Evolutionary conservation across 2,888 invertebrate species (phyloP).

Genomic region (Cephonodes hylas): DNA sequence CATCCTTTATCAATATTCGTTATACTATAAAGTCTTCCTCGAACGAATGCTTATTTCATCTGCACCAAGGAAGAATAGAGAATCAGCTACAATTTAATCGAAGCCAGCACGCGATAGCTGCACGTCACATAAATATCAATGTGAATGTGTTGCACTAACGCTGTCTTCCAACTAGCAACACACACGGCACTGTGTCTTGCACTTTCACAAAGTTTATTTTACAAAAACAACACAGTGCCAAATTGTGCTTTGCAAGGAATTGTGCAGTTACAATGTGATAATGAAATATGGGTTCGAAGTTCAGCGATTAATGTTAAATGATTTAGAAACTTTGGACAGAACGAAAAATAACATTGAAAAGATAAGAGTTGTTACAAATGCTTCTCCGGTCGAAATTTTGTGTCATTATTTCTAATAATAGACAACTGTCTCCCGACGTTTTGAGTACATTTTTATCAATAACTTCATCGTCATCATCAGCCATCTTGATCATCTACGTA

Average conservation of each 20-base stretch:
- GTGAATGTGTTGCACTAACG: neutral
- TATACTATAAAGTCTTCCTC: too few relatives aligned
- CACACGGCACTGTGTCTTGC: neutral
- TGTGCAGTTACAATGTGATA: neutral
- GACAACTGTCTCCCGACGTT: too few relatives aligned
- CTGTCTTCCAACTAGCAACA: neutral
- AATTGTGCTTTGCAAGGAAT: neutral
- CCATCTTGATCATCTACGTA: too few relatives aligned
- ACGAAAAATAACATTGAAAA: neutral
- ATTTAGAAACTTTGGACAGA: neutral
- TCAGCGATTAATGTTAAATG: neutral
- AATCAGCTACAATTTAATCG: neutral
- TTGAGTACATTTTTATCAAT: too few relatives aligned
- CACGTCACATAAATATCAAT: conserved; percentile 1
- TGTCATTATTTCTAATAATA: too few relatives aligned
- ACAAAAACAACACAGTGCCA: neutral
- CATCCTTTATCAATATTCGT: too few relatives aligned
- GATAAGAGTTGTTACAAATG: too few relatives aligned
- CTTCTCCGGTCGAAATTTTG: too few relatives aligned
- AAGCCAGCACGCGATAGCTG: neutral
- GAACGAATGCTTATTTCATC: too few relatives aligned
- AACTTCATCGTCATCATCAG: too few relatives aligned
- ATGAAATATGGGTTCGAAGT: neutral
- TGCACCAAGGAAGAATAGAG: neutral
- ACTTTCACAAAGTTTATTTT: neutral